Evolutionary conservation across 2,113 vertebrate species (phyloP), one percentile per base, ranked within the genome.

Genomic region (Marcusenius ussheri): DNA sequence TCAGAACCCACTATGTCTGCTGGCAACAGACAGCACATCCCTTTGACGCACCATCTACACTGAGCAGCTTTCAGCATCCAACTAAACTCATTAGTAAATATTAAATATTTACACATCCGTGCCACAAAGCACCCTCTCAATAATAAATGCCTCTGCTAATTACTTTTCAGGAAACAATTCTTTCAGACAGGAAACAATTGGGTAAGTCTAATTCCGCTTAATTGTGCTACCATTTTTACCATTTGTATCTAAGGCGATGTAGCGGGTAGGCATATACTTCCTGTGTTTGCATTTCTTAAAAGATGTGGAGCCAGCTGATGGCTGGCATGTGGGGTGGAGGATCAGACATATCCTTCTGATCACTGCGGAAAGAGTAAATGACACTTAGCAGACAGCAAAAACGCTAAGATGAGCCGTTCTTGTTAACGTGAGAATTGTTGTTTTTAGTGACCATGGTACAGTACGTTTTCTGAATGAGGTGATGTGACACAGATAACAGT

Each of bases 81-180:
- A 62, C 80, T 83, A 39, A 58, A 42, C 88, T 90, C 80, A 91
- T 91, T 91, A 91, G 88, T 91, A 89, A 90, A 91, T 91, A 89
- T 91, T 86, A 91, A 91, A 91, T 91, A 91, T 91, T 91, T 91
- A 91, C 90, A 91, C 88, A 89, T 88, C 90, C 86, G 83, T 74
- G 80, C 87, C 90, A 89, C 90, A 66, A 56, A 84, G 90, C 88
- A 84, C 88, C 90, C 51, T 70, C 88, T 90, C 88, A 66, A 62
- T 90, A 90, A 90, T 90, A 90, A 83, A 90, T 90, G 90, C 50
- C 50, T 83, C 80, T 80, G 45, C 87, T 90, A 90, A 90, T 90
- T 90, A 90, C 88, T 90, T 90, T 90, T 90, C 74, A 88, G 88
- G 90, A 90, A 90, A 87, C 88, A 90, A 42, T 90, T 66, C 87